Evolutionary conservation across 2,113 vertebrate genomes (phyloP), one percentile per base, ranked within the genome.

Genomic region (Prolemur simus): DNA sequence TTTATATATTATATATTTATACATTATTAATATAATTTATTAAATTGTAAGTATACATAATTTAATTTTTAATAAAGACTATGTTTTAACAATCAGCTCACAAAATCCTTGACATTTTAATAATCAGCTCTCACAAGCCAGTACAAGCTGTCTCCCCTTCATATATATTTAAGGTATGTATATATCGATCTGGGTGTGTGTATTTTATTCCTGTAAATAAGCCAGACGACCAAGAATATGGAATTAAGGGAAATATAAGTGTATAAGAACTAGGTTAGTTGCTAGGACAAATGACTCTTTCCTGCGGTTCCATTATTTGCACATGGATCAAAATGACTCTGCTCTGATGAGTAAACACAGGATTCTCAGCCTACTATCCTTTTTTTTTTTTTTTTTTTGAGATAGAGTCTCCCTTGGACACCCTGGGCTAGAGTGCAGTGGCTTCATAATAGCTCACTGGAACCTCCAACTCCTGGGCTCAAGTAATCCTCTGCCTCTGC

Each of bases 171-270:
- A 80, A 85, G 20, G 74, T 27, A 63, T 0, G 1, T 32, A 32
- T 54, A 87, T 71, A 92, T 25, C 83, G 56, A 49, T 3, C 5
- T 27, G 7, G 14, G 8, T 60, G 1, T 42, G 15, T 37, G 13
- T 47, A 32, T 52, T 95, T 91, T 69, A 81, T 84, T 82, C 39
- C 60, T 85, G 12, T 3, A 95, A 95, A 94, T 91, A 34, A 58
- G 9, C 3, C 25, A 81, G 74, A 74, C 7, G 56, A 21, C 3
- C 21, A 42, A 95, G 42, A 42, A 49, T 17, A 45, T 8, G 5
- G 34, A 92, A 39, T 32, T 20, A 11, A 90, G 13, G 10, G 13
- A 71, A 77, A 6, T 21, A 20, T 6, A 77, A 52, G 6, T 37
- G 2, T 2, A 23, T 56, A 4, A 94, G 8, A 17, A 45, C 3